Conservation (phyloP, 2,113 vertebrate genomes). For the Arenaria interpres region DNA sequence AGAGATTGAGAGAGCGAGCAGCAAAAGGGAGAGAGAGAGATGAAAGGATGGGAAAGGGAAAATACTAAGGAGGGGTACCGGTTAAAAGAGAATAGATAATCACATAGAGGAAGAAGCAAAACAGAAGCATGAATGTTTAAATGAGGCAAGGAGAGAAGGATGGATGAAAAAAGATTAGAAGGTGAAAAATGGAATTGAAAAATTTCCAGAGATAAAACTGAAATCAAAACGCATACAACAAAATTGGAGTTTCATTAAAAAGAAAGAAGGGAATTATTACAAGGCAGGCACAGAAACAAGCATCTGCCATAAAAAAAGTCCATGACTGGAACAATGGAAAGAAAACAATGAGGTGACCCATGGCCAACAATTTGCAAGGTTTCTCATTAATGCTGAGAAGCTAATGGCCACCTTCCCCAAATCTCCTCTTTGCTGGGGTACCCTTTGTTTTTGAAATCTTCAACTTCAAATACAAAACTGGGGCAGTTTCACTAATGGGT, state of each 20-base stretch:
- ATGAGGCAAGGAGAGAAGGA: background rate
- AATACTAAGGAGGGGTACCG: background rate
- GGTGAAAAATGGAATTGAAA: background rate
- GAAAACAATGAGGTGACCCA: background rate
- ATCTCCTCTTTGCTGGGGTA: constrained; percentile 3
- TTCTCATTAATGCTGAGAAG: constrained; percentile 3
- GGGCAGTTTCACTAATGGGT: background rate
- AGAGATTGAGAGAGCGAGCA: background rate
- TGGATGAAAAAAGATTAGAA: constrained; percentile 8
- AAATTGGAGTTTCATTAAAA: constrained; percentile 19
- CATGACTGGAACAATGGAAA: background rate
- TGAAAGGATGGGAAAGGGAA: constrained; percentile 18
- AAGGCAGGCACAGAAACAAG: background rate
- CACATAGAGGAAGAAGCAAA: background rate
- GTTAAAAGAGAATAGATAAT: constrained; percentile 42
- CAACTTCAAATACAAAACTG: constrained; percentile 2
- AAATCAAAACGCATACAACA: constrained; percentile 20
- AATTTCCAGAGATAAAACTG: background rate
- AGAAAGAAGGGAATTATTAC: constrained; percentile 4
- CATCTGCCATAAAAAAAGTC: background rate
- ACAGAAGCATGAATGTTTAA: constrained; percentile 24
- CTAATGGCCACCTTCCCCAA: background rate
- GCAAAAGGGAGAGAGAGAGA: background rate
- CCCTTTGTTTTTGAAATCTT: constrained; percentile 22
- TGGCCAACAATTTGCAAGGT: background rate